Conservation (phyloP, 2,113 vertebrate species). For the Seriola quinqueradiata region DNA sequence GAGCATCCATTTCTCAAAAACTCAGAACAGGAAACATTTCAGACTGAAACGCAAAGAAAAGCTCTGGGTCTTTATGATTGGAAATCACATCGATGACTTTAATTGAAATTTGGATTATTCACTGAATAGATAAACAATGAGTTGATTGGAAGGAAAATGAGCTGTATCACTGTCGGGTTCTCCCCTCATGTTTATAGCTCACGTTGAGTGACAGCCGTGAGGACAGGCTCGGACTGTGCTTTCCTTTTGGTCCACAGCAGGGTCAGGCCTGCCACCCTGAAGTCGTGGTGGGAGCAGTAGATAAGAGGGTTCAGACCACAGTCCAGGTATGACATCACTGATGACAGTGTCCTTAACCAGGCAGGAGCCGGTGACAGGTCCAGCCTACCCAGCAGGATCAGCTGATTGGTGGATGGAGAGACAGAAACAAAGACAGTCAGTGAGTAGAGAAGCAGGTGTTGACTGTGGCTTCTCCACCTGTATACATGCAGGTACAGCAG, state of each 20-base stretch:
- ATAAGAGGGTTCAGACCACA: constrained; percentile 83
- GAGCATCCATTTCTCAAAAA: too few relatives aligned
- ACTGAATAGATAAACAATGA: too few relatives aligned
- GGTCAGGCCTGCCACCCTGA: constrained; percentile 75
- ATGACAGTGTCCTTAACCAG: constrained; percentile 82
- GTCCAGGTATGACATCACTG: constrained; percentile 83
- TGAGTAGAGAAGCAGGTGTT: background rate
- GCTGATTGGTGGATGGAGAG: constrained; percentile 51
- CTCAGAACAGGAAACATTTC: too few relatives aligned
- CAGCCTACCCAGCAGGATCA: constrained; percentile 77
- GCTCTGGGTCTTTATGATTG: too few relatives aligned
- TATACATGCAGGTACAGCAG: background rate
- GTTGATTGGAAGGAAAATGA: background rate
- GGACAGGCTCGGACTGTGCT: constrained; percentile 72
- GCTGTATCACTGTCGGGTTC: background rate
- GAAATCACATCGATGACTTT: too few relatives aligned
- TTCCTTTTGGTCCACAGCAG: constrained; percentile 79
- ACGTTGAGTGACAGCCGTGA: constrained; percentile 71
- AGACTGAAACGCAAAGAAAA: too few relatives aligned
- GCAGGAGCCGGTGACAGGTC: constrained; percentile 79
- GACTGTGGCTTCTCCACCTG: background rate
- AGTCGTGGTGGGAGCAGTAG: constrained; percentile 80
- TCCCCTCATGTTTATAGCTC: constrained; percentile 43
- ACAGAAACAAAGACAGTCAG: constrained; percentile 5
- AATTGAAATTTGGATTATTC: too few relatives aligned